Conservation (phyloP, 2,888 invertebrate genomes). For the Liposcelis brunnea region DNA sequence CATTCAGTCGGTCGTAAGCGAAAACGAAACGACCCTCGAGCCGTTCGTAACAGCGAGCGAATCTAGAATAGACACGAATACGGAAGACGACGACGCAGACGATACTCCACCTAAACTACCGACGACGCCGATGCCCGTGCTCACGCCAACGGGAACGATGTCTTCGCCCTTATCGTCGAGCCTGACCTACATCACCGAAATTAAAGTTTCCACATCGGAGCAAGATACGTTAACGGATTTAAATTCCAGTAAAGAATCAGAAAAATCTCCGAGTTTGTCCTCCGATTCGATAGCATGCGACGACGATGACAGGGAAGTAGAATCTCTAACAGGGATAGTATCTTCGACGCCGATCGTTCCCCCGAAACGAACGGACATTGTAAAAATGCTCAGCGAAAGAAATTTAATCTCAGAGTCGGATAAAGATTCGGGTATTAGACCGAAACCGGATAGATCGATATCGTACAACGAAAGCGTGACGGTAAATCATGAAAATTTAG, state of each 20-base stretch:
- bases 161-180: constrained; percentile 23
- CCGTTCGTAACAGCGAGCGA: constrained; percentile 12
- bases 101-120: constrained; percentile 26
- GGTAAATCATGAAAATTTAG: too few species aligned
- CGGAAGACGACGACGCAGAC: constrained; percentile 22
- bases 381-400: too few species aligned
- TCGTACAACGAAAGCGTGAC: too few species aligned
- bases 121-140: constrained; percentile 27
- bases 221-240: constrained; percentile 13
- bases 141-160: too few species aligned
- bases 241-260: constrained; percentile 12
- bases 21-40: constrained; percentile 5
- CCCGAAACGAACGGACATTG: too few species aligned
- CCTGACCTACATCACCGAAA: constrained; percentile 52
- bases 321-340: too few species aligned
- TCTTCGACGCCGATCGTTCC: neutral
- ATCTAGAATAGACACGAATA: constrained; percentile 13
- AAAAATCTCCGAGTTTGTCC: too few species aligned
- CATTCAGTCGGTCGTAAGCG: neutral
- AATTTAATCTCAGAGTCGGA: too few species aligned
- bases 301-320: too few species aligned
- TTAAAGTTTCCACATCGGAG: constrained; percentile 36
- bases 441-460: neutral
- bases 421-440: too few species aligned
- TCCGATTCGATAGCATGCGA: too few species aligned